Evolutionary conservation across 1,140 invertebrate species (phyloP).

Genomic region (Periplaneta americana): DNA sequence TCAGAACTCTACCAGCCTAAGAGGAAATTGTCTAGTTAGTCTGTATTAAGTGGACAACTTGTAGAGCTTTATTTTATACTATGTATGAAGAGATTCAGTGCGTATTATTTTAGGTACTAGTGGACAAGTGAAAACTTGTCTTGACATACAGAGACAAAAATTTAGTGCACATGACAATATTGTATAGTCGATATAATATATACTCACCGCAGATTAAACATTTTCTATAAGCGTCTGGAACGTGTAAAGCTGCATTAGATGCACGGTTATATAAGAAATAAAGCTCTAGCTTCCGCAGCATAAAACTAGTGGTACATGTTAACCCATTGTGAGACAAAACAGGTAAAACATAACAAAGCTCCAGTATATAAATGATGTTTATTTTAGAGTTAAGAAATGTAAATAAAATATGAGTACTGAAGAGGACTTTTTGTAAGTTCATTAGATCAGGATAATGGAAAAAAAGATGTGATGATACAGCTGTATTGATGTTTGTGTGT

Average conservation of each 20-base stretch:
- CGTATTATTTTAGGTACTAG: neutral
- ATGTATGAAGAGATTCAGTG: neutral
- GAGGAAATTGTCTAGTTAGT: neutral
- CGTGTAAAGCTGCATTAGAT: neutral
- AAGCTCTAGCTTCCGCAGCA: neutral
- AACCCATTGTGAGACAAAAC: neutral
- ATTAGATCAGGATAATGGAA: too few species aligned
- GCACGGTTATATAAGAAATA: neutral
- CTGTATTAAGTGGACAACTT: neutral
- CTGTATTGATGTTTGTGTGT: too few species aligned
- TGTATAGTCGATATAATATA: neutral
- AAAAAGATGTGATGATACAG: too few species aligned
- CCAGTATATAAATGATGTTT: neutral
- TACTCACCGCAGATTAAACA: neutral
- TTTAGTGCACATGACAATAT: neutral
- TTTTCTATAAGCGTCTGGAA: neutral
- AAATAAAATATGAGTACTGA: neutral
- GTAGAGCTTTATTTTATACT: neutral
- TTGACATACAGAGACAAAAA: neutral
- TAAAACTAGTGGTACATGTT: neutral
- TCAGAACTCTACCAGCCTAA: too few species aligned
- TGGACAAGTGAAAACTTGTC: neutral
- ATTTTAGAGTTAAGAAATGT: neutral
- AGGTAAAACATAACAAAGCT: neutral
- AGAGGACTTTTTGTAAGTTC: too few species aligned